Conservation (phyloP, 2,888 invertebrate species). For the Loripinus fragilis region DNA sequence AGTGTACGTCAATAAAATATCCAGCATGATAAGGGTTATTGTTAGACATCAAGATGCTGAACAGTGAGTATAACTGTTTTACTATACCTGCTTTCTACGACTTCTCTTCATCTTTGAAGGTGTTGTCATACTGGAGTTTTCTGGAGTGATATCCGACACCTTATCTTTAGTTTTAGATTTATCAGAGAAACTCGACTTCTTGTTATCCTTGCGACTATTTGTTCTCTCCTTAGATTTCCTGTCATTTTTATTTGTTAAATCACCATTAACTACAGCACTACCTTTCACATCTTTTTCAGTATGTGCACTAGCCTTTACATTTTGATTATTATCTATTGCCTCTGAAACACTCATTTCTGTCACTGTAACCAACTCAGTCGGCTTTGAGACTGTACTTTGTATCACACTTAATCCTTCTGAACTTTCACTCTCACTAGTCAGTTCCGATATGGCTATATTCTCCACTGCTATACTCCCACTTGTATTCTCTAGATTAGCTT, state of each 20-base stretch:
- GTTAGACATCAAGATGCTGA: too few species aligned
- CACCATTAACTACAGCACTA: slow-evolving; percentile 17
- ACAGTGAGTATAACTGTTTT: too few species aligned
- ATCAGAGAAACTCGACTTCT: slow-evolving; percentile 14
- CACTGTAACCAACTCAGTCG: slow-evolving; percentile 26
- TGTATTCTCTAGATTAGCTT: slow-evolving; percentile 34
- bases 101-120: slow-evolving; percentile 38
- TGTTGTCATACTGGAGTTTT: slow-evolving; percentile 16
- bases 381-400: slow-evolving; percentile 36
- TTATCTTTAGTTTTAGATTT: slow-evolving; percentile 12
- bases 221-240: neutral
- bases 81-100: slow-evolving; percentile 54
- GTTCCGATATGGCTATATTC: slow-evolving; percentile 44
- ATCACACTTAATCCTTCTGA: slow-evolving; percentile 30
- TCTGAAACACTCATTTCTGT: slow-evolving; percentile 24
- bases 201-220: neutral
- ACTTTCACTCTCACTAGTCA: slow-evolving; percentile 52
- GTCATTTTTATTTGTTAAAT: neutral
- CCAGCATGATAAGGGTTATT: too few species aligned
- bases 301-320: slow-evolving; percentile 36
- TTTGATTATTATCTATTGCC: slow-evolving; percentile 55
- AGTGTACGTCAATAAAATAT: too few species aligned
- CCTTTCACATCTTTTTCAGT: neutral
- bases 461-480: neutral
- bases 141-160: slow-evolving; percentile 4